Percentiles rank a stretch among this genome's conserved stretches.
Conservation (phyloP, 2,113 vertebrate genomes). For the Albula goreensis region DNA sequence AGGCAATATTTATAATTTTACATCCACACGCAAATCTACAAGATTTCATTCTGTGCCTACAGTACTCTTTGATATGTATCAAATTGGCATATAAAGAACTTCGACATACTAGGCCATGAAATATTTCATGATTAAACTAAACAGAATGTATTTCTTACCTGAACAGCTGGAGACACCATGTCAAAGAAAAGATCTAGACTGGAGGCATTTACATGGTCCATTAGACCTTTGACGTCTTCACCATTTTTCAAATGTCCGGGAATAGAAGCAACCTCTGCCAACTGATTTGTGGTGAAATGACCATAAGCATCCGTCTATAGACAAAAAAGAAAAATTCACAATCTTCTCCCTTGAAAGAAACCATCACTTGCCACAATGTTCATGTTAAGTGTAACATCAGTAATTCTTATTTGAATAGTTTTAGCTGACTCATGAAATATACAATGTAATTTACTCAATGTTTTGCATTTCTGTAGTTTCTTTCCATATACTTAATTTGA, state of each 20-base stretch:
- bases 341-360: background rate
- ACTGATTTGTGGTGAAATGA: constrained; percentile 52
- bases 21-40: background rate
- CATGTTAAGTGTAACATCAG: too few species aligned
- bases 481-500: background rate
- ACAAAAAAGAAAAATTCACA: background rate
- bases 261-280: constrained; percentile 53
- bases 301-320: constrained; percentile 58
- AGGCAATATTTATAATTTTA: background rate
- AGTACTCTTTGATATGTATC: background rate
- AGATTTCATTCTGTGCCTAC: background rate
- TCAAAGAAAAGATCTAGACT: constrained; percentile 54
- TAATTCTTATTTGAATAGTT: too few species aligned
- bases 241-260: constrained; percentile 52
- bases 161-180: constrained; percentile 42
- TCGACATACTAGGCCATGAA: background rate
- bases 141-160: constrained; percentile 41
- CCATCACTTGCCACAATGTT: too few species aligned
- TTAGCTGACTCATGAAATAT: background rate
- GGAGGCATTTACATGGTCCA: constrained; percentile 44
- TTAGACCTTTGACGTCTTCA: constrained; percentile 50
- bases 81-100: background rate
- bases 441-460: background rate
- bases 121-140: background rate
- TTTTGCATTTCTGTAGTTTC: background rate